Evolutionary conservation across 2,888 invertebrate genomes (phyloP), one percentile per base, ranked within the genome.

Genomic region (Notodonta dromedarius): DNA sequence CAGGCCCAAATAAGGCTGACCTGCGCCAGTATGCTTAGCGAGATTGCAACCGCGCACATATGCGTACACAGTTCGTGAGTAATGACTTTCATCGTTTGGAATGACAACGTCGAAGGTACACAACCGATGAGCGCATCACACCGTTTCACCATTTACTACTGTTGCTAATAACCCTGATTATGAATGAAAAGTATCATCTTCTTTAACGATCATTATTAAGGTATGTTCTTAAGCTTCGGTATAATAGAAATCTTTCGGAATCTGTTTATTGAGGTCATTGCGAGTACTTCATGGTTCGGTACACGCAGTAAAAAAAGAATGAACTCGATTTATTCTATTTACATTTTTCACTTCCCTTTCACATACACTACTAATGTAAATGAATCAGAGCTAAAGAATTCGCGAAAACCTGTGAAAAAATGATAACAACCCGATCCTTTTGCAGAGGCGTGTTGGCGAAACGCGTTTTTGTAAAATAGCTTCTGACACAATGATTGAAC

Each of bases 31-130:
- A 79, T 66, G 77, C 70, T 77, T 76, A 74, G 74, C 74, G 75
- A 74, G 72, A 76, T 73, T 79, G 84, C 80, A 76, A 68, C 74
- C 73, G 74, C 68, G 75, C 77, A 78, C 75, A 66, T 71, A 73
- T 74, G 64, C 61, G 63, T 60, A 61, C 58, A 68, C 59, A 69
- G 63, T 65, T n/a, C 54, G 56, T 46, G 75, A 74, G 80, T 85
- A 84, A 86, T 88, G 84, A 89, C 89, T 92, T 92, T 92, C 90
- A 89, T 91, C 86, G 90, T 85, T 83, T 84, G 85, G 88, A 88
- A 91, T 89, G 89, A 90, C 88, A 89, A 86, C 86, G 84, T 83
- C 83, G 88, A 85, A 73, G 72, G 79, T 76, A 69, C 73, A 74
- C 78, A 77, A 70, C 72, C 76, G 76, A 78, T 74, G 82, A 80